Evolutionary conservation across 2,888 invertebrate genomes (phyloP), one percentile per base, ranked within the genome.

Genomic region (Latheticus oryzae): DNA sequence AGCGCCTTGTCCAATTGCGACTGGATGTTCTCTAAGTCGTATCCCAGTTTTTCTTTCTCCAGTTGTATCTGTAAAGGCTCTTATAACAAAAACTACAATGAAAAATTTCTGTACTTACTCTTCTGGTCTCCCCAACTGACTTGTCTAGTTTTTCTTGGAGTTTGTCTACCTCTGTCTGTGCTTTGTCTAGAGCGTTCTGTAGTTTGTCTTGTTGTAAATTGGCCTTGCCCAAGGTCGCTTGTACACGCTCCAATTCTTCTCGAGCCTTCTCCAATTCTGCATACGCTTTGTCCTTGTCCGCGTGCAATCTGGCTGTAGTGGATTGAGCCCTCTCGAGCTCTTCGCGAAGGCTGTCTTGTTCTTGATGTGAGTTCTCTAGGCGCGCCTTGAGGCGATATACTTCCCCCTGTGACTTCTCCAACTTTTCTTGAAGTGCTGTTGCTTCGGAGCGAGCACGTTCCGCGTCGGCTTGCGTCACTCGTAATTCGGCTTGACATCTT

Each of bases 321-420:
- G 90, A 85, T 78, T 95, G 94, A 23, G 91, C 85, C 61, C 92
- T 86, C 77, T 96, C 95, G 76, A 95, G 88, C 79, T 96, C 95
- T 76, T 95, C 95, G 63, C 93, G 90, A 66, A 95, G 83, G 75
- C 93, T 94, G 74, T 95, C 94, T 75, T 94, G 93, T 80, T 96
- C 95, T 58, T 92, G 92, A 82, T 95, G 94, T 78, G 95, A 94
- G 82, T 95, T 95, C 82, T 95, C 95, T 73, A 95, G 83, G 75
- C 95, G 90, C 26, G 95, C 95, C 79, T 95, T 95, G 68, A 95
- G 83, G 78, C 95, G 88, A 75, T 95, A 95, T 23, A 96, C 94
- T 79, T 96, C 95, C 60, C 95, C 95, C 79, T 95, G 95, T 51
- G 93, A 93, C 81, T 95, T 94, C 77, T 95, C 95, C 61, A 95